Evolutionary conservation across 2,113 vertebrate species (phyloP), one percentile per base, ranked within the genome.

Genomic region (Callionymus lyra): DNA sequence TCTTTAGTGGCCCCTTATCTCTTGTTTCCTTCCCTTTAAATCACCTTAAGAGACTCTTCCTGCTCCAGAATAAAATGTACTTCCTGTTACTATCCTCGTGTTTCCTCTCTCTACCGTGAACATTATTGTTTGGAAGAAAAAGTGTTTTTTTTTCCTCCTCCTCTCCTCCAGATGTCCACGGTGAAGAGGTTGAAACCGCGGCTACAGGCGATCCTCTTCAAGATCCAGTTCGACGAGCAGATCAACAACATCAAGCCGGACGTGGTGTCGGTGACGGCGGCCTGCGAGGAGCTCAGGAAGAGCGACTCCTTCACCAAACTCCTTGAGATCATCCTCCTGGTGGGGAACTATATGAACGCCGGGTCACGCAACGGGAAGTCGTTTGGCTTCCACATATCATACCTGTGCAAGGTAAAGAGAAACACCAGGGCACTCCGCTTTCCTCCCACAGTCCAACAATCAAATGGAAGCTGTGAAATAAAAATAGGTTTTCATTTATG

Each of bases 241-340:
- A 77, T 94, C 34, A 91, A 87, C 73, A 95, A 92, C 58, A 79
- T 95, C 46, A 95, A 95, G 74, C 91, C 92, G 0, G 89, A 95
- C 53, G 86, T 94, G 5, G 91, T 95, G 46, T 85, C 91, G 0
- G 90, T 95, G 50, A 91, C 89, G 1, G 92, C 91, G 0, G 91
- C 92, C 0, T 95, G 92, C 2, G 92, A 95, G 61, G 92, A 95
- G 58, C 45, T 93, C 16, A 79, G 56, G 1, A 83, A 89, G 61
- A 92, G 91, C 14, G 14, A 88, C 53, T 78, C 14, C 63, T 94
- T 95, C 59, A 16, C 86, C 38, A 80, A 58, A 54, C 74, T 94
- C 27, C 76, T 95, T 21, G 64, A 93, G 76, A 67, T 95, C 36
- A 89, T 79, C 31, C 82, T 95, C 33, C 77, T 94, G 1, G 59